Conservation (phyloP, 2,888 invertebrate genomes). For the Diarsia rubi region DNA sequence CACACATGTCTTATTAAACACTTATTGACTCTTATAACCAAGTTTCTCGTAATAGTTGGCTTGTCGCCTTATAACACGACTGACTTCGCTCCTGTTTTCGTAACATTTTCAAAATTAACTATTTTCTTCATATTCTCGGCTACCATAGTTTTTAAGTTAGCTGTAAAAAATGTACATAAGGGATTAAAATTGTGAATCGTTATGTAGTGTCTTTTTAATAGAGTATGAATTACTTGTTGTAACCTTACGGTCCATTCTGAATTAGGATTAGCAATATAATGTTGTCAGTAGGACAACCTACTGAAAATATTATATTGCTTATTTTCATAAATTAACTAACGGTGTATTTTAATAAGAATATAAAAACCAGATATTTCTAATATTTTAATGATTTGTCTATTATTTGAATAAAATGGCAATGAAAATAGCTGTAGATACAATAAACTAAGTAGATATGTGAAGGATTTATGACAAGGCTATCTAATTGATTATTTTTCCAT, state of each 20-base stretch:
- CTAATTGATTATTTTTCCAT: not conserved
- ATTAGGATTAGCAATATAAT: too few relatives aligned
- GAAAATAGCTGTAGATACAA: not conserved
- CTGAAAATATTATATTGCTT: too few relatives aligned
- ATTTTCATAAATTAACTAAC: not conserved
- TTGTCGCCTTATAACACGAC: constrained; percentile 71
- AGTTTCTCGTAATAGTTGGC: constrained; percentile 76
- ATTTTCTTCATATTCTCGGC: constrained; percentile 55
- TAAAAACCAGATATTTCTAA: not conserved
- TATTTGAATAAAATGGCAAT: too few relatives aligned
- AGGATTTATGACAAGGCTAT: not conserved
- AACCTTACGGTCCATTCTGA: not conserved
- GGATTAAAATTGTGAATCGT: constrained; percentile 13
- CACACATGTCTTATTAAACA: too few relatives aligned
- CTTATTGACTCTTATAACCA: constrained; percentile 50
- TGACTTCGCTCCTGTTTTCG: constrained; percentile 46
- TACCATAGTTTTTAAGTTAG: constrained; percentile 23
- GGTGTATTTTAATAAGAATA: not conserved
- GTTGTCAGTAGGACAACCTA: too few relatives aligned
- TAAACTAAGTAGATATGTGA: not conserved
- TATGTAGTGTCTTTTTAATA: not conserved
- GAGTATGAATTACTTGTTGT: not conserved
- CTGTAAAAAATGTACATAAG: constrained; percentile 19
- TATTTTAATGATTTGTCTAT: too few relatives aligned
- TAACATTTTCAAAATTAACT: constrained; percentile 62